Evolutionary conservation across 2,888 invertebrate species (phyloP), one percentile per base, ranked within the genome.

Genomic region (Blomia tropicalis): DNA sequence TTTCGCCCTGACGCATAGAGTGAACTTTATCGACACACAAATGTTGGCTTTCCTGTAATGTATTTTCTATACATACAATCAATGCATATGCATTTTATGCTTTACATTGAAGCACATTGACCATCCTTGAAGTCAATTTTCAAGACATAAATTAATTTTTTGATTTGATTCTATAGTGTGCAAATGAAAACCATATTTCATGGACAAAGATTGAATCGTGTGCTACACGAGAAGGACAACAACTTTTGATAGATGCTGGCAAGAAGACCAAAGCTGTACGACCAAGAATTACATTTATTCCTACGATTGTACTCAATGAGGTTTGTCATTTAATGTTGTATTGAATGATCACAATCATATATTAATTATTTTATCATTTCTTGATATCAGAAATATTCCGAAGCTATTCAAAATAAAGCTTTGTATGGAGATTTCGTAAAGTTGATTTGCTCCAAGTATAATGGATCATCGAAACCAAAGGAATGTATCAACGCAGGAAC

Each of bases 221-320:
- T 47, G 19, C 47, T 3, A 3, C 22, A 4, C 2, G 4, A 47
- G 19, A 2, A 2, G 56, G 56, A 2, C 25, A 29, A 36, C n/a
- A 56, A 25, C 29, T 56, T 14, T 36, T 56, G 56, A 29, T 32
- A 30, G 56, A 31, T 2, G 56, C 56, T 19, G 56, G 56, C 2
- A 23, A 29, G 25, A 56, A 56, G 5, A 56, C 56, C 29, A 56
- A 56, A 36, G 56, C 36, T 19, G 4, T 56, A 22, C 17, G 29
- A 56, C 56, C 56, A 4, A 56, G 29, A 36, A 23, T 56, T 29
- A 3, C 47, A 25, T 56, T 56, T 23, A 7, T 56, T n/a, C 56
- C 56, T 2, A 56, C 56, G 11, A 36, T 56, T n/a, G 23, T 56
- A 2, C 14, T 56, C 3, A 29, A 56, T 23, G 47, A 47, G 47